A percentile compares a stretch with the other conserved stretches of the same genome.
Conservation (phyloP, 1,140 invertebrate genomes). For the Pollicipes pollicipes region DNA sequence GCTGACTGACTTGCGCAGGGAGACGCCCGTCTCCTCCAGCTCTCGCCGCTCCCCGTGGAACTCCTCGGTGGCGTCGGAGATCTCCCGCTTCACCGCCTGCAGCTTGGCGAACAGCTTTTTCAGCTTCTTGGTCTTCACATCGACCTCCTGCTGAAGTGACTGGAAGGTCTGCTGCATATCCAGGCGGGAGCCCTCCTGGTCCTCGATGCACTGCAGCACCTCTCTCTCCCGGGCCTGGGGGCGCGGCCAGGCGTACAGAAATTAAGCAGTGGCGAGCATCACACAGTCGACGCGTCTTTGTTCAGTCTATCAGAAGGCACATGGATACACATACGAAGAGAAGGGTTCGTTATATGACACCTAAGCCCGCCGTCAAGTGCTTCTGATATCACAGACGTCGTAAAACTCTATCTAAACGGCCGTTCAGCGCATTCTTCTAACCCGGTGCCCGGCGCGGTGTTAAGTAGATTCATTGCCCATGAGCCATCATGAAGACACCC, state of each 20-base stretch:
- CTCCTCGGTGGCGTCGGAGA: constrained; percentile 63
- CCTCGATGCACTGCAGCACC: constrained; percentile 67
- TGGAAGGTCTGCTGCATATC: constrained; percentile 69
- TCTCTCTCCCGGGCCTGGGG: constrained; percentile 45
- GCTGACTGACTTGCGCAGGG: not conserved
- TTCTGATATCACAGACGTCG: too few species aligned
- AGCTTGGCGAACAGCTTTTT: constrained; percentile 50
- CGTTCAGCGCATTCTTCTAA: too few species aligned
- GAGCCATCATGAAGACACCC: too few species aligned
- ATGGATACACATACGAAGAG: too few species aligned
- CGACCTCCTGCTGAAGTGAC: constrained; percentile 76
- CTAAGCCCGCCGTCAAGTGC: too few species aligned
- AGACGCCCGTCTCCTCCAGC: constrained; percentile 37
- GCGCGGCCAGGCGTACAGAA: constrained; percentile 1
- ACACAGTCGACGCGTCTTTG: too few species aligned
- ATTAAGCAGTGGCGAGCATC: not conserved
- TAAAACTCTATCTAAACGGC: too few species aligned
- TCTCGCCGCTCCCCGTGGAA: constrained; percentile 60
- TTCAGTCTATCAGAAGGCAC: too few species aligned
- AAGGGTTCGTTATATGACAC: too few species aligned
- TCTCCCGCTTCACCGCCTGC: constrained; percentile 42
- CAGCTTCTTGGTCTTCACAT: constrained; percentile 74
- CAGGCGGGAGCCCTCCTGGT: constrained; percentile 69
- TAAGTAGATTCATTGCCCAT: too few species aligned
- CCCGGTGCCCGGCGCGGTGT: too few species aligned